phyloP scores from a whole-genome alignment of 2,797 vertebrate species.

The Lepidocolaptes lacrymiger region DNA sequence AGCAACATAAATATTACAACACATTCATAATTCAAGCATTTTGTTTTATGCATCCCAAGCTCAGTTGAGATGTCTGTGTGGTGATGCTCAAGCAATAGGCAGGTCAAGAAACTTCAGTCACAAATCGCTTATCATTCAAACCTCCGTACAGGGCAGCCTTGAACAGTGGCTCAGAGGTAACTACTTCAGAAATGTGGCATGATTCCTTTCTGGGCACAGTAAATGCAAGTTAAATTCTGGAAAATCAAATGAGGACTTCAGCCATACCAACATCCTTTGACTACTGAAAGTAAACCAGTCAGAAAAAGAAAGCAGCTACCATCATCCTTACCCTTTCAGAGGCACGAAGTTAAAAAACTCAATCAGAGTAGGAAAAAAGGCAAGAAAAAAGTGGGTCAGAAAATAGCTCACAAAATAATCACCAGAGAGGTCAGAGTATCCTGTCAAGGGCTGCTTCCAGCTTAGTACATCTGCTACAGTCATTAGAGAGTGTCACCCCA shows the following conservation, averaged over 20 bases:
- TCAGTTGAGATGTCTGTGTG: not conserved
- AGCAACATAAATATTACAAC: not conserved
- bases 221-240: not conserved
- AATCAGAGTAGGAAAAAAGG: not conserved
- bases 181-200: not conserved
- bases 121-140: not conserved
- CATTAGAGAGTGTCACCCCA: conserved; percentile 24
- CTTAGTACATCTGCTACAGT: conserved; percentile 32
- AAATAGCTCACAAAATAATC: conserved; percentile 3
- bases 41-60: not conserved
- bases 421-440: not conserved
- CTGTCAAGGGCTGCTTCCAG: conserved; percentile 19
- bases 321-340: not conserved
- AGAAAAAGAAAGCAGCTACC: not conserved
- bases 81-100: not conserved
- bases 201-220: not conserved
- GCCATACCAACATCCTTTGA: not conserved
- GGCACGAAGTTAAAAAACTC: not conserved
- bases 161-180: not conserved
- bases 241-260: not conserved
- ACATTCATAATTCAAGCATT: not conserved
- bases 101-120: not conserved
- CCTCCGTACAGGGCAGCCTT: not conserved
- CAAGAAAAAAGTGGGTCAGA: not conserved
- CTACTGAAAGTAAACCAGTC: not conserved